phyloP scores from a whole-genome alignment of 2,113 vertebrate species.

The Cranoglanis bouderius region DNA sequence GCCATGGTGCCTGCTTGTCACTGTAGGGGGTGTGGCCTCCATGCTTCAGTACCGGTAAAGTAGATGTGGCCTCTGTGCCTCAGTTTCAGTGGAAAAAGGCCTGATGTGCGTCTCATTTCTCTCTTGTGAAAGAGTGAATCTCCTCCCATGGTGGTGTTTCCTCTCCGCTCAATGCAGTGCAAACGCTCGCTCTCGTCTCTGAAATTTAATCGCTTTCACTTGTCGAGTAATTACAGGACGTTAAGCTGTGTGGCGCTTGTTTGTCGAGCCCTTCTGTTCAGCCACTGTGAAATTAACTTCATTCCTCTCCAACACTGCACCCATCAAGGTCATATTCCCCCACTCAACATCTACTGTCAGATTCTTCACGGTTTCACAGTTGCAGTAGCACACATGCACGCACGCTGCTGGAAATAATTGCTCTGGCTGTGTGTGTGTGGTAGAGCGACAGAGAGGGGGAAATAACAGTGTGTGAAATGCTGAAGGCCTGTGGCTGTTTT shows the following conservation, averaged over 20 bases:
- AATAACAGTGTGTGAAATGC: not conserved
- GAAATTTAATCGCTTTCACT: constrained; percentile 62
- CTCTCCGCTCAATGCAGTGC: constrained; percentile 48
- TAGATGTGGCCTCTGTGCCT: not conserved
- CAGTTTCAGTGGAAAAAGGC: not conserved
- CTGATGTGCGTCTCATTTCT: too few species aligned
- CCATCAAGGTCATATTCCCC: constrained; percentile 66
- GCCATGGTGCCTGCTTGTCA: not conserved
- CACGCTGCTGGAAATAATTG: constrained; percentile 44
- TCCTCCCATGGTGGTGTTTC: constrained; percentile 32
- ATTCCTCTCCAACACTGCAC: constrained; percentile 62
- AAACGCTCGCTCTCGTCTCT: constrained; percentile 27
- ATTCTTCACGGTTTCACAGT: constrained; percentile 46
- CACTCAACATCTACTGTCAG: constrained; percentile 53
- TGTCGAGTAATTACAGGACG: constrained; percentile 69
- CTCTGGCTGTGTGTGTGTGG: not conserved
- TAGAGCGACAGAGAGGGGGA: not conserved
- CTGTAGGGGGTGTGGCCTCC: not conserved
- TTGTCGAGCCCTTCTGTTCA: constrained; percentile 73
- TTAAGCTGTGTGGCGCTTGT: constrained; percentile 68
- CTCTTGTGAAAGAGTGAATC: constrained; percentile 54
- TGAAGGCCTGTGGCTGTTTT: constrained; percentile 39
- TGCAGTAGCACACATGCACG: not conserved
- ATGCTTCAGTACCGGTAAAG: not conserved
- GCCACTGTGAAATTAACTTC: constrained; percentile 83